phyloP scores from a whole-genome alignment of 2,113 vertebrate species.

The Brachypteracias leptosomus region DNA sequence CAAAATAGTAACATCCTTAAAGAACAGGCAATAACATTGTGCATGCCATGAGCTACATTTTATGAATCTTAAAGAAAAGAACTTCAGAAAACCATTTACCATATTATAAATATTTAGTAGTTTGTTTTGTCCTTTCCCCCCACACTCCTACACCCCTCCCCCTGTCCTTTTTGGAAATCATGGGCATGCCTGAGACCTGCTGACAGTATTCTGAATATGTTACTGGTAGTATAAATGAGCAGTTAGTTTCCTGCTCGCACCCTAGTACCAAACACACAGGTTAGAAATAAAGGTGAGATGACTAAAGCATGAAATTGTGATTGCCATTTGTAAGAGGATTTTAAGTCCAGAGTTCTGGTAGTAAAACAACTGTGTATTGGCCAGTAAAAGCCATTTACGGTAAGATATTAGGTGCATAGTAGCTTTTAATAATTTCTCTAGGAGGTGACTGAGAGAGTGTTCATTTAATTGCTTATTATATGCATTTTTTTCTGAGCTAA shows the following conservation, averaged over 20 bases:
- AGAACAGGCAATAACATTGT: not conserved
- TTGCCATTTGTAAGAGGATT: not conserved
- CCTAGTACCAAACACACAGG: not conserved
- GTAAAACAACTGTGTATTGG: not conserved
- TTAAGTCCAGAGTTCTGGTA: not conserved
- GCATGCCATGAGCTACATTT: not conserved
- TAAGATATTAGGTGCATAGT: not conserved
- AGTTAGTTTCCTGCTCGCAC: not conserved
- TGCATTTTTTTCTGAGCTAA: not conserved
- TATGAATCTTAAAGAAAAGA: not conserved
- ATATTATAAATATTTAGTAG: not conserved
- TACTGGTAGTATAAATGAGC: not conserved
- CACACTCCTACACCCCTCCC: too few relatives aligned
- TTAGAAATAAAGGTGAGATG: not conserved
- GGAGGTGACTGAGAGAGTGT: not conserved
- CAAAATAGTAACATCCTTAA: not conserved
- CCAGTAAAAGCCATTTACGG: not conserved
- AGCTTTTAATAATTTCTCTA: not conserved
- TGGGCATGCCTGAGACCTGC: not conserved
- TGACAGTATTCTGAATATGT: not conserved
- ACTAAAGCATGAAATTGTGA: not conserved
- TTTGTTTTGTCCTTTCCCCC: not conserved
- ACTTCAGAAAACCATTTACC: not conserved
- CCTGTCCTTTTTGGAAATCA: not conserved
- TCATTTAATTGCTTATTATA: not conserved